phyloP scores from a whole-genome alignment of 2,888 invertebrate genomes.

The Drosophila planitibia region DNA sequence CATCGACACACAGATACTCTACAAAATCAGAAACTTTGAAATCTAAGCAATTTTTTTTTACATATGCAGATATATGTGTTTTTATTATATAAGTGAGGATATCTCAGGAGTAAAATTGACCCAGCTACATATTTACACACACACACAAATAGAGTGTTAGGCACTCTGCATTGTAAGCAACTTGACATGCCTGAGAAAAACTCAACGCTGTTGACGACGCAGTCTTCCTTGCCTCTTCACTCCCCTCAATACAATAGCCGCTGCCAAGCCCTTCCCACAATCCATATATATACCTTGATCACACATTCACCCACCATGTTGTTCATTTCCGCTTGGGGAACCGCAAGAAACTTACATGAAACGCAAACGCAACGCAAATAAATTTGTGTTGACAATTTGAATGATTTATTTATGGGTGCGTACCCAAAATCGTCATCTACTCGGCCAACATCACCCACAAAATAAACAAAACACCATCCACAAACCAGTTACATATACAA shows the following conservation, averaged over 20 bases:
- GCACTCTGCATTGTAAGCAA: slow-evolving; percentile 29
- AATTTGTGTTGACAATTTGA: slow-evolving; percentile 78
- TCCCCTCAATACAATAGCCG: slow-evolving; percentile 8
- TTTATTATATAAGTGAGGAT: not conserved
- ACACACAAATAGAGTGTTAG: slow-evolving; percentile 1
- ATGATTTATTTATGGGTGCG: slow-evolving; percentile 77
- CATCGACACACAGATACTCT: slow-evolving; percentile 22
- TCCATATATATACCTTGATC: slow-evolving; percentile 18
- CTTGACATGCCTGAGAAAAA: slow-evolving; percentile 62
- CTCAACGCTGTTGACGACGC: slow-evolving; percentile 40
- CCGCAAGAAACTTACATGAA: slow-evolving; percentile 61
- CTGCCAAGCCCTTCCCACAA: not conserved
- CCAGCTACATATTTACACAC: slow-evolving; percentile 27
- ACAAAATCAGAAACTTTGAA: not conserved
- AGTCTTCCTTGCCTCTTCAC: slow-evolving; percentile 3
- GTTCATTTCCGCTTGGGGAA: slow-evolving; percentile 65
- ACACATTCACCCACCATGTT: slow-evolving; percentile 18
- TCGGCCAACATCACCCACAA: slow-evolving; percentile 4
- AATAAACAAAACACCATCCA: slow-evolving; percentile 20
- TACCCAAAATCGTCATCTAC: slow-evolving; percentile 49
- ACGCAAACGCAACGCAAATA: slow-evolving; percentile 64
- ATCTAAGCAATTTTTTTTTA: not conserved
- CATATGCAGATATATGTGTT: not conserved
- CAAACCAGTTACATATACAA: slow-evolving; percentile 10
- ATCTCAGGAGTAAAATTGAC: slow-evolving; percentile 10